Conservation (phyloP, 2,888 invertebrate genomes). For the Agrotis segetum region DNA sequence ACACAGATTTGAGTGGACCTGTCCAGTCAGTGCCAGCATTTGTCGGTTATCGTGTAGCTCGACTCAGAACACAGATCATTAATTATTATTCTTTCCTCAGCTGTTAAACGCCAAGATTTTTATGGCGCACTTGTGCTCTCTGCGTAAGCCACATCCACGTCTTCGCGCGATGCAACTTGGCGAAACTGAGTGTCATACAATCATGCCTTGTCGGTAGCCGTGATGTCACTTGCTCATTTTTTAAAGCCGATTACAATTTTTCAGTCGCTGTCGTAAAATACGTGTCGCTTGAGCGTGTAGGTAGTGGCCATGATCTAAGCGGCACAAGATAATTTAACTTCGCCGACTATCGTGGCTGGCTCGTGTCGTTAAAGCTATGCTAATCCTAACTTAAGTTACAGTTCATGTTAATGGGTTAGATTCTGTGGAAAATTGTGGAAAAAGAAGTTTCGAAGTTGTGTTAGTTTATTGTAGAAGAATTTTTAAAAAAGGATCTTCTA, state of each 20-base stretch:
- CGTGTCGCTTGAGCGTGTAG: not conserved
- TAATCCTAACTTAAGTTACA: constrained; percentile 60
- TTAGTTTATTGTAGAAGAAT: constrained; percentile 42
- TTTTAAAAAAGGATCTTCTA: constrained; percentile 34
- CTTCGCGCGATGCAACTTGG: not conserved
- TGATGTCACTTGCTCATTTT: not conserved
- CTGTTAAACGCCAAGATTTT: too few relatives aligned
- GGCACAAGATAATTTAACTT: constrained; percentile 56
- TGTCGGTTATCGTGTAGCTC: too few relatives aligned
- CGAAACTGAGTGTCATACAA: too few relatives aligned
- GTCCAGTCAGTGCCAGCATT: too few relatives aligned
- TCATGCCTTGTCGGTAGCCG: too few relatives aligned
- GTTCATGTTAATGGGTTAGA: constrained; percentile 59
- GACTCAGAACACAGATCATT: too few relatives aligned
- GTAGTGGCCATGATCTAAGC: not conserved
- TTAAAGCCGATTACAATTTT: not conserved
- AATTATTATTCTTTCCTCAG: too few relatives aligned
- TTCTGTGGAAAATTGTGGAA: constrained; percentile 51
- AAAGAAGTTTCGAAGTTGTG: constrained; percentile 47
- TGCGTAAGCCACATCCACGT: not conserved
- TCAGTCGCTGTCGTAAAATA: not conserved
- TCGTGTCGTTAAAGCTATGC: constrained; percentile 49
- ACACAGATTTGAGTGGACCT: too few relatives aligned
- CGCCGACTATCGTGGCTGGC: constrained; percentile 26
- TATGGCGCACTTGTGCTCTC: too few relatives aligned